Conservation (phyloP, 2,888 invertebrate species). For the Hirtodrosophila alboralis region DNA sequence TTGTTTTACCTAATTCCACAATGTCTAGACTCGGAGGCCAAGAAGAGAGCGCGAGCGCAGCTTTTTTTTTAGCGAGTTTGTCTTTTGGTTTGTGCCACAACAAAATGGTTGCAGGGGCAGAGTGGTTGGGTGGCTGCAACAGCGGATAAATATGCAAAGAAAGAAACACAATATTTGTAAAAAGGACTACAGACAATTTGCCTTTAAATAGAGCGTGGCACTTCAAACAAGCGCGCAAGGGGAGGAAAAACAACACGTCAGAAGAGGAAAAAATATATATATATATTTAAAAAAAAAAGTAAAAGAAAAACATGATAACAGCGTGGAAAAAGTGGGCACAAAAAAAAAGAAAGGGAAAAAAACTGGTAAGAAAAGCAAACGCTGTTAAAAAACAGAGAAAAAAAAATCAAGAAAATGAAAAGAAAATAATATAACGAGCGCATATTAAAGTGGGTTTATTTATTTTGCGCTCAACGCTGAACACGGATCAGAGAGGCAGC, state of each 20-base stretch:
- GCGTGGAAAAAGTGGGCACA: slow-evolving; percentile 24
- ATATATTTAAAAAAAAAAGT: no score
- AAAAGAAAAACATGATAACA: slow-evolving; percentile 60
- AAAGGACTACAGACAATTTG: slow-evolving; percentile 80
- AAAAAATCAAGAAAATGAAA: slow-evolving; percentile 77
- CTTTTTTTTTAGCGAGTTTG: slow-evolving; percentile 56
- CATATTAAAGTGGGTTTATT: slow-evolving; percentile 80
- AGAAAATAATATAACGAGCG: slow-evolving; percentile 79
- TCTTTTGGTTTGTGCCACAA: slow-evolving; percentile 60
- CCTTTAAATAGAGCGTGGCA: slow-evolving; percentile 80
- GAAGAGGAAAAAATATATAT: slow-evolving; percentile 21
- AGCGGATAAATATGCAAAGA: slow-evolving; percentile 63
- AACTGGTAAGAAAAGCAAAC: neutral
- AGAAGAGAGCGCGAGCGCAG: slow-evolving; percentile 19
- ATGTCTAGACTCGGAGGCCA: slow-evolving; percentile 60
- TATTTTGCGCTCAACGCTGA: slow-evolving; percentile 73
- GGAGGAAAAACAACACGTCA: neutral
- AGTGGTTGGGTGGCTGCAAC: slow-evolving; percentile 31
- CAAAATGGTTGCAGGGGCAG: slow-evolving; percentile 9
- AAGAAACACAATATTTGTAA: slow-evolving; percentile 72
- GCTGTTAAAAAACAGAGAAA: slow-evolving; percentile 24
- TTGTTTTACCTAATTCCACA: slow-evolving; percentile 60
- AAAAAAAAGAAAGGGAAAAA: slow-evolving; percentile 11
- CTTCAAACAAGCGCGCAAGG: slow-evolving; percentile 72
- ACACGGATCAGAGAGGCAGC: slow-evolving; percentile 14